phyloP scores from a whole-genome alignment of 2,888 invertebrate genomes.

The Leptopilina myrica region DNA sequence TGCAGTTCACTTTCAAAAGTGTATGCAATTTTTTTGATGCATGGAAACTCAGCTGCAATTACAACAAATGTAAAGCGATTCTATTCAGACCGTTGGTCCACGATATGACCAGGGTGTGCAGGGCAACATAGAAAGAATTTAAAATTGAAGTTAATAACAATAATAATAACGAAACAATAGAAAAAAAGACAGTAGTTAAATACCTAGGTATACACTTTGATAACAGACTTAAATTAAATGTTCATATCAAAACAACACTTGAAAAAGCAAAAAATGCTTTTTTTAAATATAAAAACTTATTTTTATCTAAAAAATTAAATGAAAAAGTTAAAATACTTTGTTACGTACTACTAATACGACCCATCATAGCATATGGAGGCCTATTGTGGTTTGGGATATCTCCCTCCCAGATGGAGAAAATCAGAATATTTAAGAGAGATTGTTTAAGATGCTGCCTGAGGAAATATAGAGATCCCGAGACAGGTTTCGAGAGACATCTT shows the following conservation, averaged over 20 bases:
- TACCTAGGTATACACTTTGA: background rate
- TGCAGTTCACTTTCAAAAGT: background rate
- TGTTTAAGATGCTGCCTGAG: constrained; percentile 42
- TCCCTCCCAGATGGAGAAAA: constrained; percentile 41
- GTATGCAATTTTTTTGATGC: background rate
- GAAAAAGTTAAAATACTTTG: constrained; percentile 28
- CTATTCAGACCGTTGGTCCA: background rate
- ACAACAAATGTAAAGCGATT: background rate
- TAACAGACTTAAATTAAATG: background rate
- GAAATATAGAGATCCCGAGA: too few species aligned
- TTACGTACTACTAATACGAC: background rate
- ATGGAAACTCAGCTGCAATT: background rate
- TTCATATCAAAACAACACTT: background rate
- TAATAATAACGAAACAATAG: background rate
- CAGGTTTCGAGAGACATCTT: too few species aligned
- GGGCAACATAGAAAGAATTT: background rate
- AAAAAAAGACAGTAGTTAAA: background rate
- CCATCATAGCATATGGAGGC: constrained; percentile 43
- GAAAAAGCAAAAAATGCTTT: constrained; percentile 2
- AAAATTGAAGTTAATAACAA: background rate
- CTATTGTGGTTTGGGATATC: constrained; percentile 43
- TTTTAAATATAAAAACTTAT: background rate
- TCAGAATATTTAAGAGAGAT: background rate
- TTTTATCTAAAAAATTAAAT: constrained; percentile 11
- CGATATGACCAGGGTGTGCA: too few species aligned